Percentiles rank a stretch among this genome's conserved stretches.
These are phyloP conservation scores for Albula goreensis DNA, from an alignment of 2,113 vertebrate genomes.

Conservation along the genomic window DNA sequence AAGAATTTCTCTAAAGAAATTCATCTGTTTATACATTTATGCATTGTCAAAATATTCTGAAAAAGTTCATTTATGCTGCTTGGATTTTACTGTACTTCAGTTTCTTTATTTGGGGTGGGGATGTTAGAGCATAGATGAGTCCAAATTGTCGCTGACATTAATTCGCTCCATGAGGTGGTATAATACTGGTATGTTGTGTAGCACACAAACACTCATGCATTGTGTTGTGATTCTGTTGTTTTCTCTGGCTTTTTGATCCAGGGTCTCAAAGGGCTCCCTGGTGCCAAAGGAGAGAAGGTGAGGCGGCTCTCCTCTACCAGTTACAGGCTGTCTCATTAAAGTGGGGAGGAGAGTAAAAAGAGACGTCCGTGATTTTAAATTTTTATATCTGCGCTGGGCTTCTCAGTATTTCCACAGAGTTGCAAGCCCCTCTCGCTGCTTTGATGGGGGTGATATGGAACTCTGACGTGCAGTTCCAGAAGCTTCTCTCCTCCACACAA, in stretches of 20 bases:
- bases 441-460: conserved; percentile 20
- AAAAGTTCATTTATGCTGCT: too few species aligned
- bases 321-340: neutral
- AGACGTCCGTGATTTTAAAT: conserved; percentile 24
- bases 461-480: conserved; percentile 10
- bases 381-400: conserved; percentile 28
- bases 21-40: neutral
- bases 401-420: conserved; percentile 1
- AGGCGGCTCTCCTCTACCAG: neutral
- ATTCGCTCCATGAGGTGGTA: neutral
- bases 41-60: too few species aligned
- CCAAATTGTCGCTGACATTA: neutral
- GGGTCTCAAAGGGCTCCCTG: conserved; percentile 75
- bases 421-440: conserved; percentile 19
- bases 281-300: conserved; percentile 80
- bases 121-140: neutral
- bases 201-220: neutral
- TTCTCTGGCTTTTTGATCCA: conserved; percentile 46
- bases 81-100: too few species aligned
- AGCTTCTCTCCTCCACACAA: neutral
- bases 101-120: too few species aligned
- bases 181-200: neutral
- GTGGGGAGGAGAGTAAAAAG: neutral
- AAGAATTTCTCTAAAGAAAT: neutral
- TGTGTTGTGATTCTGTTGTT: neutral